Evolutionary conservation across 2,113 vertebrate genomes (phyloP).

Genomic region (Blennius ocellaris): DNA sequence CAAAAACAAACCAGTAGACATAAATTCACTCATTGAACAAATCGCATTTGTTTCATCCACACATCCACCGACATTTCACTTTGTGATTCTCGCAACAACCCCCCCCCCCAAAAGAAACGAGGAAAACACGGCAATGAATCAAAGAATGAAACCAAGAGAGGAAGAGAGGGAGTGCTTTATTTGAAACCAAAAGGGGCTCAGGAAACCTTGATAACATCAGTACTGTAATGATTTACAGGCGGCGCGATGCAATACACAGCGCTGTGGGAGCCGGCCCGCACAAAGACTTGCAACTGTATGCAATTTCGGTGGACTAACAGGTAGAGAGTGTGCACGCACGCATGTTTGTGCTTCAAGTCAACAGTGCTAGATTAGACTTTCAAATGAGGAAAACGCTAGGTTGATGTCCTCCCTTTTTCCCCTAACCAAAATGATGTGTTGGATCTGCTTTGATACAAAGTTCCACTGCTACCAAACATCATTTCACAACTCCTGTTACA

Average conservation of each 20-base stretch:
- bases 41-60: slow-evolving; percentile 23
- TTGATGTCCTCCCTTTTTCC: slow-evolving; percentile 14
- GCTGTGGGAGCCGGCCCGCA: slow-evolving; percentile 41
- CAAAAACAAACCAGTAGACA: slow-evolving; percentile 16
- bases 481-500: slow-evolving; percentile 21
- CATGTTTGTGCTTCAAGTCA: slow-evolving; percentile 15
- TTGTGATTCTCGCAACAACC: slow-evolving; percentile 33
- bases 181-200: slow-evolving; percentile 60
- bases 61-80: slow-evolving; percentile 7
- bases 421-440: slow-evolving; percentile 4
- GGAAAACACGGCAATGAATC: slow-evolving; percentile 32
- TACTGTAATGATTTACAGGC: slow-evolving; percentile 79
- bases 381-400: slow-evolving; percentile 21
- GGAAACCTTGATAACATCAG: slow-evolving; percentile 78
- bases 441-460: slow-evolving; percentile 6
- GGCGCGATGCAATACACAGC: slow-evolving; percentile 44
- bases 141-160: slow-evolving; percentile 1
- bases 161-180: neutral
- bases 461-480: slow-evolving; percentile 42
- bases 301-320: slow-evolving; percentile 46
- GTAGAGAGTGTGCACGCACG: slow-evolving; percentile 20
- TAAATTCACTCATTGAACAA: neutral
- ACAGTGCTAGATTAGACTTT: slow-evolving; percentile 22
- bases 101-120: slow-evolving; percentile 12
- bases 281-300: slow-evolving; percentile 48